A percentile compares a stretch with the other conserved stretches of the same genome.
Conservation (phyloP, 2,113 vertebrate genomes). For the Ailuropoda melanoleuca region DNA sequence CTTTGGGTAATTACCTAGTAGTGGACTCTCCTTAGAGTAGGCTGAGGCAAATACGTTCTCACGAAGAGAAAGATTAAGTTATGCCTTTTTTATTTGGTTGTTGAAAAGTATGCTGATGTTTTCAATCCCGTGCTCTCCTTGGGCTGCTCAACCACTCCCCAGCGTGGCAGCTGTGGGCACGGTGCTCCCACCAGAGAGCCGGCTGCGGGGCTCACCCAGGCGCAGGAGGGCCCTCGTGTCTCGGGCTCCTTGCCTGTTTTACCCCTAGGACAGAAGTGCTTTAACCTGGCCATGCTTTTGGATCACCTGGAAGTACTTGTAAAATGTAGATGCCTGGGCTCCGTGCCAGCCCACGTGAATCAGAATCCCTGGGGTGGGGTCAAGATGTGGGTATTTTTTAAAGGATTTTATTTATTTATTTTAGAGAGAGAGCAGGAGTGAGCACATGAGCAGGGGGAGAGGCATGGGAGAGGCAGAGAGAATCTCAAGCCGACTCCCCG, state of each 20-base stretch:
- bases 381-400: neutral
- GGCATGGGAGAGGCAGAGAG: neutral
- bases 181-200: fast-evolving
- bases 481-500: neutral
- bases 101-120: neutral
- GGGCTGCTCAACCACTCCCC: neutral
- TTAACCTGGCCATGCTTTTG: neutral
- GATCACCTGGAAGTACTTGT: neutral
- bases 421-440: neutral
- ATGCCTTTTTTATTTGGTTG: neutral
- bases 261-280: neutral
- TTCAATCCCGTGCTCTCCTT: neutral
- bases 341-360: neutral
- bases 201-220: neutral
- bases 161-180: neutral
- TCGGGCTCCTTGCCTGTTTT: neutral
- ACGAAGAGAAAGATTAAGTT: neutral
- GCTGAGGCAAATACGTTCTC: neutral
- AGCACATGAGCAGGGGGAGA: neutral
- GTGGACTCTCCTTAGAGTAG: neutral
- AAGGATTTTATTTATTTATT: neutral
- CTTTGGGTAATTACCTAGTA: neutral
- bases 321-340: neutral
- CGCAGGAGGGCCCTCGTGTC: neutral
- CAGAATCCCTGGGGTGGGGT: neutral